phyloP scores from a whole-genome alignment of 2,797 vertebrate species.

The Fistularia commersonii region DNA sequence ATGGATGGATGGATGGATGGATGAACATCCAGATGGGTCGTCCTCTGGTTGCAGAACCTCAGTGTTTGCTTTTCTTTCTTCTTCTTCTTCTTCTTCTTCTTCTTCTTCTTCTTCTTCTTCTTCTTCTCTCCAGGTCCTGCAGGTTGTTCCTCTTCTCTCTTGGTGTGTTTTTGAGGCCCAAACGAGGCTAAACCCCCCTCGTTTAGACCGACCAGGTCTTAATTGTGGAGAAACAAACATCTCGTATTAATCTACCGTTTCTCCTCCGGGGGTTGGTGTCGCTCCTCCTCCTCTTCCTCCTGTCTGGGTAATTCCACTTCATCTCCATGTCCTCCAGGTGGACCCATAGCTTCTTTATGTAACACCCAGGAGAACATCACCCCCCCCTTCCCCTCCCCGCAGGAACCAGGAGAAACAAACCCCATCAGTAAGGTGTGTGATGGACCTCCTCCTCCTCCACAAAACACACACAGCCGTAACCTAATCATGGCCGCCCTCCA shows the following conservation, averaged over 20 bases:
- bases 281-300: conserved; percentile 24
- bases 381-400: conserved; percentile 69
- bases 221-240: conserved; percentile 69
- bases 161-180: conserved; percentile 62
- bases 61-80: conserved; percentile 29
- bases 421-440: conserved; percentile 93
- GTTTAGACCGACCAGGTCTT: conserved; percentile 77
- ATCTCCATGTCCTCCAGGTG: conserved; percentile 60
- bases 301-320: conserved; percentile 65
- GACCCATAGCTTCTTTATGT: conserved; percentile 69
- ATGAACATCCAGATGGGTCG: too few species aligned
- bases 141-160: conserved; percentile 69
- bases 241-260: conserved; percentile 62
- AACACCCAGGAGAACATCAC: conserved; percentile 69
- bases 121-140: too few species aligned
- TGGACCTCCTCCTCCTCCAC: conserved; percentile 43
- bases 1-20: too few species aligned
- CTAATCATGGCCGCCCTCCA: conserved; percentile 86
- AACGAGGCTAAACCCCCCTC: conserved; percentile 75
- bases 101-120: conserved; percentile 55
- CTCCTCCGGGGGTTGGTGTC: conserved; percentile 61
- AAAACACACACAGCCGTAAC: conserved; percentile 67
- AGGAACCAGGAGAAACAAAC: conserved; percentile 78
- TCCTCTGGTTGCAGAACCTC: too few species aligned
- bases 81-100: conserved; percentile 44